Evolutionary conservation across 2,888 invertebrate genomes (phyloP), one percentile per base, ranked within the genome.

Genomic region (Acronicta aceris): DNA sequence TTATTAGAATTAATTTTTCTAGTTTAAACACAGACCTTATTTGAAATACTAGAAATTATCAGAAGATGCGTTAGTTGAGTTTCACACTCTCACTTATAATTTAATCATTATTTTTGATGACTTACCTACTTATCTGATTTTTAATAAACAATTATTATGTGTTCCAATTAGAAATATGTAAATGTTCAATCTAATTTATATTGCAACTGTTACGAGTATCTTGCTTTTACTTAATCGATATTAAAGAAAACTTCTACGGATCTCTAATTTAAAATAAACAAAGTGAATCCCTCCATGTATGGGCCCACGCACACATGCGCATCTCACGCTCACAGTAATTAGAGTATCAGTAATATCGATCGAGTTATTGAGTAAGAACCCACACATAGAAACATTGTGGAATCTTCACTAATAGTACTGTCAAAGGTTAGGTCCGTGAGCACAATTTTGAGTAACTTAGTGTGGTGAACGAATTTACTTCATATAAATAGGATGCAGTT

Each of bases 351-450:
- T 81, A 81, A 89, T 89, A 89, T 87, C 83, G 87, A 90, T 89
- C 88, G 83, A 80, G 72, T 82, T 82, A 87, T 92, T 92, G 87
- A 81, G 90, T 82, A 89, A 90, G 75, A 77, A 76, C 81, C 74
- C 83, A 80, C 83, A 84, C 85, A 84, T 81, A 81, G 68, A 71
- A 63, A 62, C 59, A 72, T 59, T 56, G 63, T 71, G 71, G 75
- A 76, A 76, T 78, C 78, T 78, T 72, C 75, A 79, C 73, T 74
- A 66, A 65, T 72, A 76, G 72, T 76, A 63, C 83, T 88, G 91
- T 89, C 92, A 94, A 94, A 94, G 94, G 93, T 94, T 91, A 93
- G 82, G 79, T 81, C 88, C 89, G 92, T 91, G 92, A 90, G 88
- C 79, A 79, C 76, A 83, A 78, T 78, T 90, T 88, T 84, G 84